Conservation (phyloP, 2,888 invertebrate species). For the Andrena dorsata region DNA sequence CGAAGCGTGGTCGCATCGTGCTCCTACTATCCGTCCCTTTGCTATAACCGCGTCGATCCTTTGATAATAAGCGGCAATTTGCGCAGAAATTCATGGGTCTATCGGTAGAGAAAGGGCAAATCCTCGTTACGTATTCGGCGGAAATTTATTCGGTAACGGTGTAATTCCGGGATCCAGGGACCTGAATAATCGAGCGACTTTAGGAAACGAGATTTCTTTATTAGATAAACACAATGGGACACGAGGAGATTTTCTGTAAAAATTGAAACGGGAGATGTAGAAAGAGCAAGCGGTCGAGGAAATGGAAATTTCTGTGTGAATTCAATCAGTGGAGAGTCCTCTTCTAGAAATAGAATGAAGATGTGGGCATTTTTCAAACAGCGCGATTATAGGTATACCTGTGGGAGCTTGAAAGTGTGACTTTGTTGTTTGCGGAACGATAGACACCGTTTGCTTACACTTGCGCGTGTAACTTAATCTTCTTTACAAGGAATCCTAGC, state of each 20-base stretch:
- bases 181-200: slow-evolving; percentile 42
- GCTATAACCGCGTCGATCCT: background rate
- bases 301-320: background rate
- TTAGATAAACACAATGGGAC: background rate
- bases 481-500: background rate
- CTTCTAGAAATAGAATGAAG: too few species aligned
- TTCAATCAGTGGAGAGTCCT: background rate
- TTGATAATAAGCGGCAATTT: slow-evolving; percentile 48
- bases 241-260: background rate
- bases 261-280: slow-evolving; percentile 16
- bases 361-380: too few species aligned
- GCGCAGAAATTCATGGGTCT: slow-evolving; percentile 30
- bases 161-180: slow-evolving; percentile 32
- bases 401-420: too few species aligned
- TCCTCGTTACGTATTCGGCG: slow-evolving; percentile 47
- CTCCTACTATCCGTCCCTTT: background rate
- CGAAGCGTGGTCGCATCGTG: slow-evolving; percentile 11
- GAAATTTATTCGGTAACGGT: slow-evolving; percentile 34
- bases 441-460: too few species aligned
- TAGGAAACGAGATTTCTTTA: slow-evolving; percentile 27
- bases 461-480: background rate
- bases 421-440: too few species aligned
- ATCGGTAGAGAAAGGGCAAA: slow-evolving; percentile 9
- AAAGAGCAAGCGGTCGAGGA: background rate
- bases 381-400: too few species aligned